Base-by-base conservation (phyloP, 2,797 vertebrate genomes). In the Dendrocincla tyrannina region DNA sequence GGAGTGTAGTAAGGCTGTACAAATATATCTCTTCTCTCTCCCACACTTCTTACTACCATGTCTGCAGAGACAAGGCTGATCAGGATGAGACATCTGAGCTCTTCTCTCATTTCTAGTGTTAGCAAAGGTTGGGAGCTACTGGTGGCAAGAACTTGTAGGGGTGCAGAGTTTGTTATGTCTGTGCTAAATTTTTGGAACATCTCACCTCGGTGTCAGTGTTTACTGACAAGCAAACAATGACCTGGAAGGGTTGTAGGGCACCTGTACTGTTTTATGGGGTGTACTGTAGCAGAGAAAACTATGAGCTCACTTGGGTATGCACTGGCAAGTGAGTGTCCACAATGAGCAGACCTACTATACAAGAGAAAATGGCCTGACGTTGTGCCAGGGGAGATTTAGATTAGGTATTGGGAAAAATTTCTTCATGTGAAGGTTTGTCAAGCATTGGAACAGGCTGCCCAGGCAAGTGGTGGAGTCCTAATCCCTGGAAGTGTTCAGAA, bases 181-280 rank as follows among this genome's bases (percentile, higher is more conserved):
- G 1, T 9, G 3, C 16, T 52, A n/a, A 67, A 17, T 32, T 83
- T 76, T 42, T 74, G 44, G 15, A 47, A 25, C 14, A 10, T 55
- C n/a, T 85, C 33, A 1, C 13, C 55, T 66, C 20, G 0, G 0
- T 0, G 4, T 30, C 7, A 9, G 41, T 7, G 4, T 72, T 89
- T 59, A 32, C 4, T 20, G 32, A 17, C n/a, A 41, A 37, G n/a
- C 25, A 41, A 20, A 50, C 1, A 17, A 14, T 70, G 35, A 47
- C 5, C 37, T 63, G 58, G 28, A 53, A 49, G 39, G 42, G 20
- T 25, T 53, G 23, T 75, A 5, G 42, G 44, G 35, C 50, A 55
- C 24, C 10, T 76, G 5, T 28, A 7, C n/a, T 1, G 20, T 78
- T 88, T 41, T 58, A 3, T 35, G 59, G 55, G 27, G 1, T 53